These are phyloP conservation scores for Eulacestoma nigropectus DNA, from an alignment of 2,113 vertebrate species.

Conservation along the genomic window DNA sequence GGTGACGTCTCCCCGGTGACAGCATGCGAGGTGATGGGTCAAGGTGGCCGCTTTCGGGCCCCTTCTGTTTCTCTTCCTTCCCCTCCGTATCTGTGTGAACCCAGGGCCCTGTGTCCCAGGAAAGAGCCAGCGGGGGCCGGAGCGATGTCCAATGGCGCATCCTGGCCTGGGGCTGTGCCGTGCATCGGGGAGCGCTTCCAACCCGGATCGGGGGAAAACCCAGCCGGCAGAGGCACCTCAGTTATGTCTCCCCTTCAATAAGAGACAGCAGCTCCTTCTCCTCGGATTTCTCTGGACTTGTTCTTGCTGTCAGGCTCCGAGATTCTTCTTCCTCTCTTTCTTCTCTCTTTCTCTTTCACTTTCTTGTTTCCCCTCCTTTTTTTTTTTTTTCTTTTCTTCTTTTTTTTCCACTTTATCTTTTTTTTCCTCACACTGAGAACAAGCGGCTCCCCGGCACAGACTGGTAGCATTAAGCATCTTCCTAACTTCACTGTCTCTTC, in stretches of 20 bases:
- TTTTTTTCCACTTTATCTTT: not conserved
- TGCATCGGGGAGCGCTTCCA: not conserved
- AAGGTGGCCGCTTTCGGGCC: not conserved
- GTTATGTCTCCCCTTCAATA: not conserved
- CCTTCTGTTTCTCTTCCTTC: not conserved
- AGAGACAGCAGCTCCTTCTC: not conserved
- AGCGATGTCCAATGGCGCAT: fast-evolving
- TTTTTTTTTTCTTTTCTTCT: too few relatives aligned
- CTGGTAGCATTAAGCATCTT: constrained; percentile 64
- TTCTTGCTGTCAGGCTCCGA: not conserved
- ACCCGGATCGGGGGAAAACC: not conserved
- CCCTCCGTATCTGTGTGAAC: not conserved
- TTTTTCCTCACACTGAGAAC: constrained; percentile 14
- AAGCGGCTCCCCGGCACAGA: not conserved
- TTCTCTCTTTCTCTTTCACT: fast-evolving
- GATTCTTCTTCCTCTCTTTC: not conserved
- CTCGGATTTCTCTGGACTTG: not conserved
- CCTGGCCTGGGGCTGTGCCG: not conserved
- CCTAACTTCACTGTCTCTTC: constrained; percentile 48
- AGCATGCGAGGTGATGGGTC: not conserved
- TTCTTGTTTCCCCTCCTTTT: fast-evolving
- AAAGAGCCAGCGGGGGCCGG: fast-evolving
- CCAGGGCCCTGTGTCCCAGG: too few relatives aligned
- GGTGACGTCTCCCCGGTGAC: not conserved
- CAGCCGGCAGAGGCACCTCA: not conserved